phyloP scores from a whole-genome alignment of 2,113 vertebrate genomes.

The Ornithorhynchus anatinus region DNA sequence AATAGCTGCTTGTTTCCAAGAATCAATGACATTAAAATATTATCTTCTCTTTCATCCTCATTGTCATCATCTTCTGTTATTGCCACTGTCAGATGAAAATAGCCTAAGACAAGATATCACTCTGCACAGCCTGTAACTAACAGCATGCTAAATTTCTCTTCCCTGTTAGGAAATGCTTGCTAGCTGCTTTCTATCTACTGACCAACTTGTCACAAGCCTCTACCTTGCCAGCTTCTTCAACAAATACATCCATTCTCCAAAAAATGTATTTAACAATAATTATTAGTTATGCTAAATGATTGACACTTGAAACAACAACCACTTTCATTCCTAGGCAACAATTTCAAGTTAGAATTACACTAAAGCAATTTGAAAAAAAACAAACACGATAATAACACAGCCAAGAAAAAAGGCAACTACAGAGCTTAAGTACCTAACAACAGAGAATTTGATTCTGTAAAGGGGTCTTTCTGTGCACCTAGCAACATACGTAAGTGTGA shows the following conservation, averaged over 20 bases:
- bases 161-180: slow-evolving; percentile 5
- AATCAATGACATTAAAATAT: neutral
- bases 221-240: too few species aligned
- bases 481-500: neutral
- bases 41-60: slow-evolving; percentile 21
- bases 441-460: neutral
- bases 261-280: slow-evolving; percentile 33
- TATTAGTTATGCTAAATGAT: neutral
- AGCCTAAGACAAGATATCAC: neutral
- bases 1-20: slow-evolving; percentile 15
- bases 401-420: neutral
- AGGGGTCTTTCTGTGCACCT: neutral
- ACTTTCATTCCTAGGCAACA: slow-evolving; percentile 21
- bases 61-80: slow-evolving; percentile 16
- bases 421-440: neutral
- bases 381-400: too few species aligned
- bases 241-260: neutral
- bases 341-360: slow-evolving; percentile 9
- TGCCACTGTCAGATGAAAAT: slow-evolving; percentile 24
- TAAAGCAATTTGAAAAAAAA: slow-evolving; percentile 25
- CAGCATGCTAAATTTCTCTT: neutral
- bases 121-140: neutral
- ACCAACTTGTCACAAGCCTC: neutral
- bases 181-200: neutral
- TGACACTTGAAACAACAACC: slow-evolving; percentile 27